A percentile compares a stretch with the other conserved stretches of the same genome.
These are phyloP conservation scores for Xiphophorus birchmanni DNA, from an alignment of 2,797 vertebrate species.

Conservation along the genomic window DNA sequence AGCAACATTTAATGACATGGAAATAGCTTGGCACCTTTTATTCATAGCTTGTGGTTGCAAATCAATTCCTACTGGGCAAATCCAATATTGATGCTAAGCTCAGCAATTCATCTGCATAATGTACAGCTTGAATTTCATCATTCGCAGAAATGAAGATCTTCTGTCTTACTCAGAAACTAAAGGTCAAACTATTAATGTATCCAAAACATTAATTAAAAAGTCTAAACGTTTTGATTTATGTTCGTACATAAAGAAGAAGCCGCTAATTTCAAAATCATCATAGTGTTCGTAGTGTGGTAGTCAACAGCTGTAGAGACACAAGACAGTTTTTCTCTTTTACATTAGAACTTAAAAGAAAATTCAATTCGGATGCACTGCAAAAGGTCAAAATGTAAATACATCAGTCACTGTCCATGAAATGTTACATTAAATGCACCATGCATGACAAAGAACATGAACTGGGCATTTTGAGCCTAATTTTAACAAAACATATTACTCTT, in stretches of 20 bases:
- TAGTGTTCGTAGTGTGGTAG: background rate
- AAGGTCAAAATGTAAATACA: constrained; percentile 37
- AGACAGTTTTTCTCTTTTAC: background rate
- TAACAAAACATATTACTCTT: background rate
- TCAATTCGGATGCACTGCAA: constrained; percentile 23
- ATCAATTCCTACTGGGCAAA: constrained; percentile 2
- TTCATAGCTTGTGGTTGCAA: background rate
- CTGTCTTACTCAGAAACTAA: background rate
- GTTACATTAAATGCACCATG: constrained; percentile 14
- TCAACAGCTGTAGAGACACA: background rate
- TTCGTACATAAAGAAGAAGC: background rate
- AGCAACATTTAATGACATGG: constrained; percentile 1
- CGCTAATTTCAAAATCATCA: background rate
- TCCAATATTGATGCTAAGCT: background rate
- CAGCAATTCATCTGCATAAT: constrained; percentile 1
- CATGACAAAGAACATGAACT: constrained; percentile 9
- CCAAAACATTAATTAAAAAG: background rate
- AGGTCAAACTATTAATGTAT: constrained; percentile 1
- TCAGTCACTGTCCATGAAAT: constrained; percentile 37
- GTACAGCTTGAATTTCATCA: background rate
- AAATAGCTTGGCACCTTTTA: constrained; percentile 5
- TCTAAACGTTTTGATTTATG: background rate
- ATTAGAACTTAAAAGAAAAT: constrained; percentile 22
- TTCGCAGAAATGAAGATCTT: background rate
- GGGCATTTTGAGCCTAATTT: constrained; percentile 1